A percentile compares a stretch with the other conserved stretches of the same genome.
phyloP scores from a whole-genome alignment of 2,888 invertebrate genomes.

The Orchesellides sinensis region DNA sequence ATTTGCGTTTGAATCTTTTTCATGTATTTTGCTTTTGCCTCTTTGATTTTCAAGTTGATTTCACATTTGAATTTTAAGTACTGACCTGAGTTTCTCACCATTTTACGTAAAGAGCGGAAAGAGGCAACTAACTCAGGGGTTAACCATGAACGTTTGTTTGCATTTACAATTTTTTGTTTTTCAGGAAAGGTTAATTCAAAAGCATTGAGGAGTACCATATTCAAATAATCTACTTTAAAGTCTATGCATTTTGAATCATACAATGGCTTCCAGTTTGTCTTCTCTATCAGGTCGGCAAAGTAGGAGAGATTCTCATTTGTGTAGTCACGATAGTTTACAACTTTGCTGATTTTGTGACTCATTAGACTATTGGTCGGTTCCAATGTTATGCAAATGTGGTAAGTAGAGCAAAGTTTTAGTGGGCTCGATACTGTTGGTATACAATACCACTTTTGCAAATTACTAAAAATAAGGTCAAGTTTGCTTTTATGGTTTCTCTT shows the following conservation, averaged over 20 bases:
- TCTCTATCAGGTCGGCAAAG: constrained; percentile 14
- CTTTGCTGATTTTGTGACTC: not conserved
- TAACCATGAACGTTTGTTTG: not conserved
- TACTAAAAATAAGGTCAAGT: constrained; percentile 20
- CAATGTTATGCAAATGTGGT: constrained; percentile 19
- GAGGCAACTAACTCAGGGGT: not conserved
- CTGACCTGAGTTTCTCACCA: not conserved
- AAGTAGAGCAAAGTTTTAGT: not conserved
- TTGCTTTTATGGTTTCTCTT: not conserved
- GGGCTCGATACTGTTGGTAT: no score
- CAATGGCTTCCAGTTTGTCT: not conserved
- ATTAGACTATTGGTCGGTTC: not conserved
- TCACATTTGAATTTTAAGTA: not conserved
- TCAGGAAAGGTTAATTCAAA: constrained; percentile 26
- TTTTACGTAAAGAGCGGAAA: not conserved
- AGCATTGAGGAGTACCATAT: not conserved
- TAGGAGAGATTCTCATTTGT: not conserved
- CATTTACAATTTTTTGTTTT: not conserved
- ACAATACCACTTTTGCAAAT: no score
- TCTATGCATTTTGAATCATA: constrained; percentile 2
- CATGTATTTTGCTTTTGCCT: not conserved
- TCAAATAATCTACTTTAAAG: constrained; percentile 4
- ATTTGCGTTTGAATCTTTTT: not conserved
- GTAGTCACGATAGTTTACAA: constrained; percentile 10
- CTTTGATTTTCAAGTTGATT: not conserved